These are phyloP conservation scores for Caenorhabditis sp. DNA, from an alignment of 2,888 invertebrate species.

Conservation along the genomic window DNA sequence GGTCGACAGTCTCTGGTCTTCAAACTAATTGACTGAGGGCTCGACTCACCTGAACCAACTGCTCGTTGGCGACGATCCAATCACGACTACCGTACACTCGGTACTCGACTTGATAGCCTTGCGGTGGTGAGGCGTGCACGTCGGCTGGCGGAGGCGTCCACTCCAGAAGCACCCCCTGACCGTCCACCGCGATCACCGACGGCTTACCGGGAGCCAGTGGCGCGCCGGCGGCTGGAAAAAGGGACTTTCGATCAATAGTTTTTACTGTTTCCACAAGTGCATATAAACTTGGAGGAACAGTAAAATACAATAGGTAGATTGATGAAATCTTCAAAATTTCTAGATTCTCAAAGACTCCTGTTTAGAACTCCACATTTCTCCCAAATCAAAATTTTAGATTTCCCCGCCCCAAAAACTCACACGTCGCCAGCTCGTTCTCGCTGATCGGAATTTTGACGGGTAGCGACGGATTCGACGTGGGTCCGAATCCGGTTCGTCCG, in stretches of 20 bases:
- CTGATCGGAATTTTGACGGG: slow-evolving; percentile 76
- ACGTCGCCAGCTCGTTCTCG: slow-evolving; percentile 62
- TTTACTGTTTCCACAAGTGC: too few relatives aligned
- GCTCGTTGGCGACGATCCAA: slow-evolving; percentile 81
- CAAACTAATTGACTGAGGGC: too few relatives aligned
- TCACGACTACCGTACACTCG: slow-evolving; percentile 74
- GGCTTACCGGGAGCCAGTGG: slow-evolving; percentile 79
- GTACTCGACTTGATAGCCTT: slow-evolving; percentile 78
- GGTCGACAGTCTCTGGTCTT: too few relatives aligned
- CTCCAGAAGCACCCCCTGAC: slow-evolving; percentile 77
- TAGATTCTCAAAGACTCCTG: too few relatives aligned
- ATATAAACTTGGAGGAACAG: too few relatives aligned
- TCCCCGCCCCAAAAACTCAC: slow-evolving; percentile 45
- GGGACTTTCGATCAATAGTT: not conserved
- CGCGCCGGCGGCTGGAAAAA: slow-evolving; percentile 62
- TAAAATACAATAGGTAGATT: too few relatives aligned
- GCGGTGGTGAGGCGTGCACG: slow-evolving; percentile 70
- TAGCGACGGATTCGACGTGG: slow-evolving; percentile 77
- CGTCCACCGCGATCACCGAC: slow-evolving; percentile 77
- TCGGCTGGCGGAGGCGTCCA: slow-evolving; percentile 78
- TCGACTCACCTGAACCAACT: slow-evolving; percentile 21
- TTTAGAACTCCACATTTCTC: too few relatives aligned
- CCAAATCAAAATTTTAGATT: too few relatives aligned
- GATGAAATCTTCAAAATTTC: too few relatives aligned
- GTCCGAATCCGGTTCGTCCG: slow-evolving; percentile 81